Evolutionary conservation across 2,888 invertebrate species (phyloP).

Genomic region (Diploptera punctata): DNA sequence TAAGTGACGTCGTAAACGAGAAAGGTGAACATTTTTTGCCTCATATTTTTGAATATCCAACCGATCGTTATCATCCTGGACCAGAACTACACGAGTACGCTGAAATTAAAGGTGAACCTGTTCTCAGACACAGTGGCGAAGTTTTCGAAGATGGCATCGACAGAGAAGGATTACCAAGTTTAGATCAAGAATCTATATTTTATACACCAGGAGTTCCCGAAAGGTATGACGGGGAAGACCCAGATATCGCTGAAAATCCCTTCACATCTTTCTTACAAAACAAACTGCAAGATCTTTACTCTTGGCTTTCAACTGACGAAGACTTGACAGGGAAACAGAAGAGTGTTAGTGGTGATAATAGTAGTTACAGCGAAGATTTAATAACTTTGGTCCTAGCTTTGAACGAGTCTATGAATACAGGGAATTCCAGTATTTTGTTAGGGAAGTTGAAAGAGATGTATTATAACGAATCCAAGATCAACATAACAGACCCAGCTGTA

Average conservation of each 20-base stretch:
- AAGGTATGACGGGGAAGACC: slow-evolving; percentile 55
- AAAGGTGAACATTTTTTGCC: slow-evolving; percentile 13
- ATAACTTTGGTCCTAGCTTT: slow-evolving; percentile 56
- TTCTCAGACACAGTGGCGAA: background rate
- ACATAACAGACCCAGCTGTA: slow-evolving; percentile 48
- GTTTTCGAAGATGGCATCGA: background rate
- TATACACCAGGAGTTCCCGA: slow-evolving; percentile 43
- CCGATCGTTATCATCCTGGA: background rate
- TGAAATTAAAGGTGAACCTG: background rate
- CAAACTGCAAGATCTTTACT: slow-evolving; percentile 60
- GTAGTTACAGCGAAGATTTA: slow-evolving; percentile 27
- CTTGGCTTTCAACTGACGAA: slow-evolving; percentile 59
- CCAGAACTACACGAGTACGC: background rate
- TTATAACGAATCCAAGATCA: slow-evolving; percentile 54
- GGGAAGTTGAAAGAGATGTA: slow-evolving; percentile 61
- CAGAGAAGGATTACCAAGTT: background rate
- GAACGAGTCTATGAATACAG: slow-evolving; percentile 60
- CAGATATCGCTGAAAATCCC: slow-evolving; percentile 51
- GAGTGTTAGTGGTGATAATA: background rate
- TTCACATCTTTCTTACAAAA: slow-evolving; percentile 61
- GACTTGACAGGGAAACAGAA: slow-evolving; percentile 49
- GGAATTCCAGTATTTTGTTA: slow-evolving; percentile 60
- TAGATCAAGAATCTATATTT: background rate
- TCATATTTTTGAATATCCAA: slow-evolving; percentile 8
- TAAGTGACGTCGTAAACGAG: background rate